Evolutionary conservation across 2,797 vertebrate genomes (phyloP).

Genomic region (Hydrolagus colliei): DNA sequence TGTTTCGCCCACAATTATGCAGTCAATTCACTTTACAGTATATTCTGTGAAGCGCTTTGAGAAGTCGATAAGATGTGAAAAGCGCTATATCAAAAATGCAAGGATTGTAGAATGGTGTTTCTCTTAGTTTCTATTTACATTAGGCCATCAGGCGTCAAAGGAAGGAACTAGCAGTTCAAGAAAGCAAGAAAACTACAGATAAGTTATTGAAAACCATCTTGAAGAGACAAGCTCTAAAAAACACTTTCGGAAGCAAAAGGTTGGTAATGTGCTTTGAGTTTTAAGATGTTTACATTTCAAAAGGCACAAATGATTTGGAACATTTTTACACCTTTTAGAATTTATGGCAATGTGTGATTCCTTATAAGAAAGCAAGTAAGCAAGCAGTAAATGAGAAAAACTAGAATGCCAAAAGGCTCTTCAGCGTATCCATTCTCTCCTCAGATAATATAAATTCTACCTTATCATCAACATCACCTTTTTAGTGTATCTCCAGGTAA

Average conservation of each 20-base stretch:
- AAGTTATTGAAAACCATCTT: conserved; percentile 84
- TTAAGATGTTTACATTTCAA: neutral
- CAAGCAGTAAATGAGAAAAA: too few species aligned
- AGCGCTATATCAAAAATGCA: neutral
- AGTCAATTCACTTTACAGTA: too few species aligned
- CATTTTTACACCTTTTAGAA: neutral
- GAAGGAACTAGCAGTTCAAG: conserved; percentile 67
- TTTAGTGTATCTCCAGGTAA: too few species aligned
- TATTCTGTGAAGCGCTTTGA: too few species aligned
- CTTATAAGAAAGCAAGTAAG: too few species aligned
- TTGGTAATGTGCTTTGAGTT: conserved; percentile 36
- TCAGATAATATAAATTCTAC: too few species aligned
- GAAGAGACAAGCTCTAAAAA: conserved; percentile 85
- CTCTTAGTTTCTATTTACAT: conserved; percentile 28
- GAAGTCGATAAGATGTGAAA: too few species aligned
- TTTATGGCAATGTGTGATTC: too few species aligned
- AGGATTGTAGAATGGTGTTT: neutral
- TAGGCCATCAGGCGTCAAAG: conserved; percentile 80
- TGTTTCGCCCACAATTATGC: too few species aligned
- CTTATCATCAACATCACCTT: too few species aligned
- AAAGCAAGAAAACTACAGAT: conserved; percentile 81
- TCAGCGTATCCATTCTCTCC: too few species aligned
- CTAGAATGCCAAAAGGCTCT: too few species aligned
- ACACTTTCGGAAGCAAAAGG: conserved; percentile 65
- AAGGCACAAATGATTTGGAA: neutral